These are phyloP conservation scores for Enteromius treurensis DNA, from an alignment of 2,797 vertebrate species.

Conservation along the genomic window DNA sequence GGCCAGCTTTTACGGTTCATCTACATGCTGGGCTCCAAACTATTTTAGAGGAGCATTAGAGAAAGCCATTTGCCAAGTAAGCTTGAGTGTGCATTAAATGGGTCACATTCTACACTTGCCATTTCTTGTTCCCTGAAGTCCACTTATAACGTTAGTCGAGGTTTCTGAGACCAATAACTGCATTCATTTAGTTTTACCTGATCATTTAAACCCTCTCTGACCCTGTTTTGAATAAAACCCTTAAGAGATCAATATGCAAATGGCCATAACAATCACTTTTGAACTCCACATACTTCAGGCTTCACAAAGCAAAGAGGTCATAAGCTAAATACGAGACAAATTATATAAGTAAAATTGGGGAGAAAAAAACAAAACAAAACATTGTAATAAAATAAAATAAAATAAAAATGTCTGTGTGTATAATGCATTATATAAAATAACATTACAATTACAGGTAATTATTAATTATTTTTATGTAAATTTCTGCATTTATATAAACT, in stretches of 20 bases:
- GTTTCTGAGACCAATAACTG: background rate
- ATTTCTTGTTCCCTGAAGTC: background rate
- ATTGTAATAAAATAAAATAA: too few species aligned
- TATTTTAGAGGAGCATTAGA: background rate
- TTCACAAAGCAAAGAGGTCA: background rate
- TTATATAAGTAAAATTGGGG: background rate
- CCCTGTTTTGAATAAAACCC: background rate
- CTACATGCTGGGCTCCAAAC: background rate
- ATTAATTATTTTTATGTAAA: too few species aligned
- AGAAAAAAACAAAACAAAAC: too few species aligned
- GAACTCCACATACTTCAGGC: background rate
- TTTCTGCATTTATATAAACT: too few species aligned
- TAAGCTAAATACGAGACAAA: background rate
- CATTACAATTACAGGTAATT: too few species aligned
- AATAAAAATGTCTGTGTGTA: too few species aligned
- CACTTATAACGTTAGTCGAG: background rate
- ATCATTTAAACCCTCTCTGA: slow-evolving; percentile 3
- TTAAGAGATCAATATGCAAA: background rate
- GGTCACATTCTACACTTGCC: background rate
- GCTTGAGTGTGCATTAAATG: slow-evolving; percentile 23
- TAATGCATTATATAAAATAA: too few species aligned
- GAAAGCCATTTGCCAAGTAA: background rate
- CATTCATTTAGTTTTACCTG: background rate
- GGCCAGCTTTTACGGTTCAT: slow-evolving; percentile 11
- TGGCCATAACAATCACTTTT: background rate